Evolutionary conservation across 2,888 invertebrate species (phyloP).

Genomic region (Labia minor): DNA sequence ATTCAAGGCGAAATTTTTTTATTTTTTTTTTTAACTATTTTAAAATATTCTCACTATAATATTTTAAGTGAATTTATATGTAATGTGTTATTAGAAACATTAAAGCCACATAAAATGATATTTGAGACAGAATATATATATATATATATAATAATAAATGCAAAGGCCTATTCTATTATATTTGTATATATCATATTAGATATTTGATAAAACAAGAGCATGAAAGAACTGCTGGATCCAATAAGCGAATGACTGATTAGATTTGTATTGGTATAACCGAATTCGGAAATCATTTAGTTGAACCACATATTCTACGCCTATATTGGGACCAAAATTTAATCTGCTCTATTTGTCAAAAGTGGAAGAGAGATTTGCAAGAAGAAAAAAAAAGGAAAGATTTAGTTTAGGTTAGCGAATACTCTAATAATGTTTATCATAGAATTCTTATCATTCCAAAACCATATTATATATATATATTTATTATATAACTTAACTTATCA

Average conservation of each 20-base stretch:
- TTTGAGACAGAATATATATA: too few relatives aligned
- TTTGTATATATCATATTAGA: background rate
- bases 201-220: background rate
- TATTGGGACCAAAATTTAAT: background rate
- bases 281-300: background rate
- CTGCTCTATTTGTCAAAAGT: background rate
- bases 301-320: background rate
- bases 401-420: background rate
- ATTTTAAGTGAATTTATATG: too few relatives aligned
- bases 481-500: too few relatives aligned
- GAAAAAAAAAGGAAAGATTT: background rate
- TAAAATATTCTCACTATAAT: too few relatives aligned
- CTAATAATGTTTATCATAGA: background rate
- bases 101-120: too few relatives aligned
- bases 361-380: background rate
- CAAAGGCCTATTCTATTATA: background rate
- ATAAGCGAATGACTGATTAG: background rate
- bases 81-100: too few relatives aligned
- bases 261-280: background rate
- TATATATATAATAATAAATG: too few relatives aligned
- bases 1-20: too few relatives aligned
- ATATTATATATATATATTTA: too few relatives aligned
- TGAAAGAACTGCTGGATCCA: background rate
- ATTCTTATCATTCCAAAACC: too few relatives aligned
- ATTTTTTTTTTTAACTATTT: too few relatives aligned